phyloP scores from a whole-genome alignment of 2,888 invertebrate genomes.

The Sussaba pulchella region DNA sequence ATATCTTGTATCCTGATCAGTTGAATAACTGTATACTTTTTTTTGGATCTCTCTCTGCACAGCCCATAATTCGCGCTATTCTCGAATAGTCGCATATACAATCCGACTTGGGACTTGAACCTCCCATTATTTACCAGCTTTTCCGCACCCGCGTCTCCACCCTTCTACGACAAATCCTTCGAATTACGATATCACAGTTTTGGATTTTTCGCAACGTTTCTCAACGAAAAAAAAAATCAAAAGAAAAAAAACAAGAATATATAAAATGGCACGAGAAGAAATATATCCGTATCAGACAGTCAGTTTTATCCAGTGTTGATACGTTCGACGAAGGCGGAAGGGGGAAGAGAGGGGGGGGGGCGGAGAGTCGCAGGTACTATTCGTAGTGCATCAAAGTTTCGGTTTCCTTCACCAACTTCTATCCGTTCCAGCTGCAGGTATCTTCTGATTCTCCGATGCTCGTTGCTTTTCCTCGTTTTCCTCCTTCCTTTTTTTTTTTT shows the following conservation, averaged over 20 bases:
- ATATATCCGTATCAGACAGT: slow-evolving; percentile 8
- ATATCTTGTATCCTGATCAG: no score
- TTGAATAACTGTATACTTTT: no score
- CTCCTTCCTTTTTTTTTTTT: no score
- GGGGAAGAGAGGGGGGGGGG: no score
- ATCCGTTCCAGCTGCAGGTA: not conserved
- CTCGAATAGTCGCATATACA: slow-evolving; percentile 19
- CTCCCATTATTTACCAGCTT: slow-evolving; percentile 35
- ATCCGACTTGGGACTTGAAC: not conserved
- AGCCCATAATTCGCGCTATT: not conserved
- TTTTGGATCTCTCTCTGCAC: no score
- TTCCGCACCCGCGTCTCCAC: slow-evolving; percentile 10
- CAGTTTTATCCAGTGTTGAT: no score
- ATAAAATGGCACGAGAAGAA: not conserved
- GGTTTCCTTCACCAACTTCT: not conserved
- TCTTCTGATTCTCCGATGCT: not conserved
- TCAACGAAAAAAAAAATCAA: not conserved
- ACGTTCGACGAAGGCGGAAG: no score
- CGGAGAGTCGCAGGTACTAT: not conserved
- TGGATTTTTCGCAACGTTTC: slow-evolving; percentile 7
- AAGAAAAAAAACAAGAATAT: no score
- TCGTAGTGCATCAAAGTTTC: slow-evolving; percentile 18
- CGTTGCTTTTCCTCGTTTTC: not conserved
- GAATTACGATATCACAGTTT: slow-evolving; percentile 42
- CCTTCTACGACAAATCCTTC: slow-evolving; percentile 34